Evolutionary conservation across 1,140 invertebrate genomes (phyloP).

Genomic region (Aphelinus atriplicis): DNA sequence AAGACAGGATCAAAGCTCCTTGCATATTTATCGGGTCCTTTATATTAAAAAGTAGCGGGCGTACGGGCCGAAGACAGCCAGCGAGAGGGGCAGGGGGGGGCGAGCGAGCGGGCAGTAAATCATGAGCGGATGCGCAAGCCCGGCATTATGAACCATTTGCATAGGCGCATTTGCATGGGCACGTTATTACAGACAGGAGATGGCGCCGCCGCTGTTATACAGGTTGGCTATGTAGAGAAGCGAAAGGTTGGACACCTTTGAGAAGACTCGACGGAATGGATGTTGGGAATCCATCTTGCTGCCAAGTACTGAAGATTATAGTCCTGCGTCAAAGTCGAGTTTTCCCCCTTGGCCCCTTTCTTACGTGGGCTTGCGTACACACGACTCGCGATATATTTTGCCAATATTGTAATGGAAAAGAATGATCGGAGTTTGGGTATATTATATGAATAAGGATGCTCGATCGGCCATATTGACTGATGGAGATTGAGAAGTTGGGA

Average conservation of each 20-base stretch:
- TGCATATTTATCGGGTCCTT: constrained; percentile 54
- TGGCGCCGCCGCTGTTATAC: background rate
- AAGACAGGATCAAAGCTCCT: constrained; percentile 24
- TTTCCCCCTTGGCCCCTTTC: background rate
- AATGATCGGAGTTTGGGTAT: background rate
- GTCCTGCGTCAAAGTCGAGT: constrained; percentile 15
- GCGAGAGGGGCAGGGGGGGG: constrained; percentile 27
- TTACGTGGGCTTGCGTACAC: background rate
- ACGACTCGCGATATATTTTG: background rate
- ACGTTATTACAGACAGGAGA: constrained; percentile 44
- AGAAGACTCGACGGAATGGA: constrained; percentile 42
- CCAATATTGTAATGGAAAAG: constrained; percentile 24
- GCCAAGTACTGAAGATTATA: constrained; percentile 45
- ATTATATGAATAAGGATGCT: too few species aligned
- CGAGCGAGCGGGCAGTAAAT: constrained; percentile 41
- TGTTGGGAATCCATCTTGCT: constrained; percentile 49
- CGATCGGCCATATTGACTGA: constrained; percentile 24
- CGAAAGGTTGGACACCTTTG: constrained; percentile 16
- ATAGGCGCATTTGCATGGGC: constrained; percentile 47
- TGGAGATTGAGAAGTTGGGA: constrained; percentile 26
- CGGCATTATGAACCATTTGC: constrained; percentile 52
- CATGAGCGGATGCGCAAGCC: constrained; percentile 31
- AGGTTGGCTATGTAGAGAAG: too few species aligned
- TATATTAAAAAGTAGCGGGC: constrained; percentile 49
- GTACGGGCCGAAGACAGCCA: background rate